Evolutionary conservation across 2,113 vertebrate species (phyloP).

Genomic region (Typhlomys cinereus): DNA sequence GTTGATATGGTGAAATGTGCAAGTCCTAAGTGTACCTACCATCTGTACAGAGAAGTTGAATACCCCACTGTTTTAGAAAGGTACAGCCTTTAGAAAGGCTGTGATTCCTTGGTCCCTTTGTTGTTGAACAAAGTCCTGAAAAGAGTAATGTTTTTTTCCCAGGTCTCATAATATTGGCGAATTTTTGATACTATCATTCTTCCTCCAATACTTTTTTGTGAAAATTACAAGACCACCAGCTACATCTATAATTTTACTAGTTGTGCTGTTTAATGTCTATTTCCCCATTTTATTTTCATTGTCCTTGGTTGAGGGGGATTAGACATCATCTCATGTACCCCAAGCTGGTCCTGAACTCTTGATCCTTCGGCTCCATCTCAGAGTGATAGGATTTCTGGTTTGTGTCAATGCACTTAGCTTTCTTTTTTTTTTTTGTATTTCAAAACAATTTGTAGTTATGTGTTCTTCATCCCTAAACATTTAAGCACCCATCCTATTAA

Average conservation of each 20-base stretch:
- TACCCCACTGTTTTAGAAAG: not conserved
- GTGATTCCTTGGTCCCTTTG: not conserved
- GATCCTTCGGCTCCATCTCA: not conserved
- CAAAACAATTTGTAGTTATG: not conserved
- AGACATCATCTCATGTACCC: not conserved
- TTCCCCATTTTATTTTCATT: not conserved
- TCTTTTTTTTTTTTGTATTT: constrained; percentile 13
- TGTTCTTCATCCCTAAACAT: not conserved
- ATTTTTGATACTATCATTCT: constrained; percentile 6
- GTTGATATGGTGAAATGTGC: not conserved
- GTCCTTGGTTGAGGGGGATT: not conserved
- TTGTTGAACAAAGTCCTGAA: constrained; percentile 29
- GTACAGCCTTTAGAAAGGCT: not conserved
- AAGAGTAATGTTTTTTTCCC: not conserved
- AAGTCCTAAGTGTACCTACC: not conserved
- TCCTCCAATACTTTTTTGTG: not conserved
- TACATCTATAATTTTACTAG: not conserved
- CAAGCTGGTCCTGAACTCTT: not conserved
- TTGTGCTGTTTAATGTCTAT: not conserved
- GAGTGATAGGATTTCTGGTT: not conserved
- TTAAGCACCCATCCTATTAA: not conserved
- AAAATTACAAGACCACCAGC: not conserved
- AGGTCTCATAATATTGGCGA: not conserved
- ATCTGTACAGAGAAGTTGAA: not conserved
- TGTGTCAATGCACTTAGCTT: not conserved